Percentiles rank a stretch among this genome's conserved stretches.
phyloP scores from a whole-genome alignment of 2,113 vertebrate genomes.

The Sapajus apella region DNA sequence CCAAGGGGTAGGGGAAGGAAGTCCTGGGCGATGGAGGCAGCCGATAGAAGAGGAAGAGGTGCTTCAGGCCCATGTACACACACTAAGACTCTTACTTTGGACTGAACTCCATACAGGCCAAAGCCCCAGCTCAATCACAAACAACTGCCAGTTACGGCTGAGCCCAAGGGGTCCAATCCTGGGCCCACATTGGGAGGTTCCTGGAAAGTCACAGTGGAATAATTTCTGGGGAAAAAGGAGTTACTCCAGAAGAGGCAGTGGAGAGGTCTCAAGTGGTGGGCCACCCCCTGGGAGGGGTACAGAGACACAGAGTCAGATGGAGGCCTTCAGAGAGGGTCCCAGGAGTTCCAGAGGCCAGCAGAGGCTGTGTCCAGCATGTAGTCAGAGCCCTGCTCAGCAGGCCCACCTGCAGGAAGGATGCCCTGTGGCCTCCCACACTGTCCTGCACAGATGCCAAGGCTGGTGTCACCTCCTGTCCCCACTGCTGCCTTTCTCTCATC shows the following conservation, averaged over 20 bases:
- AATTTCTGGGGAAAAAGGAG: not conserved
- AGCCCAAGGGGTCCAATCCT: not conserved
- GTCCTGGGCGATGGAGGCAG: not conserved
- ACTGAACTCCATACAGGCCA: not conserved
- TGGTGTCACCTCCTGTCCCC: constrained; percentile 16
- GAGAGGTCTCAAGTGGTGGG: not conserved
- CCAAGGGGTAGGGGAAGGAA: accelerated
- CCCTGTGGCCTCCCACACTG: not conserved
- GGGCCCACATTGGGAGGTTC: not conserved
- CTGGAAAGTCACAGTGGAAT: not conserved
- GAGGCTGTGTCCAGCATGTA: not conserved
- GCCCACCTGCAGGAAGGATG: constrained; percentile 13
- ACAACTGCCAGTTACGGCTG: not conserved
- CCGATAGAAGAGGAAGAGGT: not conserved
- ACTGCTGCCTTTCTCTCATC: constrained; percentile 62
- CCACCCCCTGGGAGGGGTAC: too few relatives aligned
- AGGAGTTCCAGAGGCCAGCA: accelerated
- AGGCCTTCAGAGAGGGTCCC: not conserved
- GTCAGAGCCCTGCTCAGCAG: not conserved
- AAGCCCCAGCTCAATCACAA: not conserved
- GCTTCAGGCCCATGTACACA: accelerated
- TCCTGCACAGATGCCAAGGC: constrained; percentile 21
- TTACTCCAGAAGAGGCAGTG: not conserved
- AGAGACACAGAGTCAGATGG: not conserved
- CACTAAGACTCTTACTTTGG: not conserved